These are phyloP conservation scores for Gopherus evgoodei DNA, from an alignment of 2,113 vertebrate genomes.

Conservation along the genomic window DNA sequence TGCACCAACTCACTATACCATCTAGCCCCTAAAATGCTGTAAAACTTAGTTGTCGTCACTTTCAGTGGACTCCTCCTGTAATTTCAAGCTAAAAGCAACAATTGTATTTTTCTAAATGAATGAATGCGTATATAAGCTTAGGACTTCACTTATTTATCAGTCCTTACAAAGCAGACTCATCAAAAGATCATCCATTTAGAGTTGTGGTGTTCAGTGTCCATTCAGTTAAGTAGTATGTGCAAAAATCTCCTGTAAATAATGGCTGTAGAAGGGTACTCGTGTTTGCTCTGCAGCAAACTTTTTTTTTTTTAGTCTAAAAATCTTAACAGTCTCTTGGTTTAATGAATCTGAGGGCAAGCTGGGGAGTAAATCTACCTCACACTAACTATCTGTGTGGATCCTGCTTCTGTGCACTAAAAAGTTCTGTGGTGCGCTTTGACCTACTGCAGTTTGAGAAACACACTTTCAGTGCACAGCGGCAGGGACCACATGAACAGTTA, in stretches of 20 bases:
- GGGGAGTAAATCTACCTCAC: not conserved
- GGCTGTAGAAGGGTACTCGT: not conserved
- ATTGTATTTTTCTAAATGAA: not conserved
- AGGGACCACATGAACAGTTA: not conserved
- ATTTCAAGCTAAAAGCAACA: accelerated
- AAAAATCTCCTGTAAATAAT: not conserved
- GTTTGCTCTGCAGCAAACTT: not conserved
- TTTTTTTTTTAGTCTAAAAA: not conserved
- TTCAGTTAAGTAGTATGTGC: not conserved
- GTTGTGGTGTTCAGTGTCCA: not conserved
- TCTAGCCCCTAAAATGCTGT: not conserved
- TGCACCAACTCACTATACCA: not conserved
- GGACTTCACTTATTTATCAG: not conserved
- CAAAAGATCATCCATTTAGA: not conserved
- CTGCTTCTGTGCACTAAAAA: not conserved
- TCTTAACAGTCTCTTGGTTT: not conserved
- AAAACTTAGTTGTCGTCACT: not conserved
- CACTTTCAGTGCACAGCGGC: not conserved
- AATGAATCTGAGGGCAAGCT: not conserved
- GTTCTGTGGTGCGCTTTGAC: too few relatives aligned
- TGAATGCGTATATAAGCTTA: not conserved
- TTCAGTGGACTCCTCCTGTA: not conserved
- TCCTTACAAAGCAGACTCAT: not conserved
- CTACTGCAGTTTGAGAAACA: too few relatives aligned
- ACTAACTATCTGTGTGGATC: not conserved